Conservation (phyloP, 2,888 invertebrate genomes). For the Calameuta filiformis region DNA sequence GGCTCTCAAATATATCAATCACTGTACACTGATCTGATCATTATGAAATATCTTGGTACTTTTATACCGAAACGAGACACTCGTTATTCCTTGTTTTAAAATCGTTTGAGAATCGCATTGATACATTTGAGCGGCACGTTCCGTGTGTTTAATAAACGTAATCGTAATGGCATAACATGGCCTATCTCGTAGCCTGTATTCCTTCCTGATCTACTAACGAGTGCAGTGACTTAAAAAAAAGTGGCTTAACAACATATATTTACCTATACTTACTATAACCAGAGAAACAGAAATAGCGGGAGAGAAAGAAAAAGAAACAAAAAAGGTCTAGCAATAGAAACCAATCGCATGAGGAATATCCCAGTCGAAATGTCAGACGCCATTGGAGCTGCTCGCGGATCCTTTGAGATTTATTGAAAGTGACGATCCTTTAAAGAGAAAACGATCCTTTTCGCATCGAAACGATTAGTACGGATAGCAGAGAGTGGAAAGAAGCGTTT, state of each 20-base stretch:
- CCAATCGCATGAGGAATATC: not conserved
- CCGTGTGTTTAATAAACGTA: not conserved
- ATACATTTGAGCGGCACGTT: not conserved
- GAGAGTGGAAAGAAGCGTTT: not conserved
- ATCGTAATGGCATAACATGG: not conserved
- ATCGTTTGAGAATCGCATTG: not conserved
- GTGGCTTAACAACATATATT: not conserved
- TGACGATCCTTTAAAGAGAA: not conserved
- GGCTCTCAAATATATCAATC: not conserved
- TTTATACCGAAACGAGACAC: not conserved
- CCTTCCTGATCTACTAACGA: not conserved
- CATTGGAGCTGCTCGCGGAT: not conserved
- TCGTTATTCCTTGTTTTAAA: not conserved
- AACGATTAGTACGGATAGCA: not conserved
- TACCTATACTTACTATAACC: not conserved
- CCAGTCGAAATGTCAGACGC: not conserved
- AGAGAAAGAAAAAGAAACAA: not conserved
- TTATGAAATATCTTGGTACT: not conserved
- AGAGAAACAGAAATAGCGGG: not conserved
- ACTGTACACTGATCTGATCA: not conserved
- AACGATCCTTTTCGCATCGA: not conserved
- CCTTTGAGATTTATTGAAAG: not conserved
- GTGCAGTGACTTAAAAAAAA: not conserved
- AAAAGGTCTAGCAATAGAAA: not conserved
- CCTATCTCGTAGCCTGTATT: not conserved